Evolutionary conservation across 2,888 invertebrate genomes (phyloP).

Genomic region (Drosophila histrio): DNA sequence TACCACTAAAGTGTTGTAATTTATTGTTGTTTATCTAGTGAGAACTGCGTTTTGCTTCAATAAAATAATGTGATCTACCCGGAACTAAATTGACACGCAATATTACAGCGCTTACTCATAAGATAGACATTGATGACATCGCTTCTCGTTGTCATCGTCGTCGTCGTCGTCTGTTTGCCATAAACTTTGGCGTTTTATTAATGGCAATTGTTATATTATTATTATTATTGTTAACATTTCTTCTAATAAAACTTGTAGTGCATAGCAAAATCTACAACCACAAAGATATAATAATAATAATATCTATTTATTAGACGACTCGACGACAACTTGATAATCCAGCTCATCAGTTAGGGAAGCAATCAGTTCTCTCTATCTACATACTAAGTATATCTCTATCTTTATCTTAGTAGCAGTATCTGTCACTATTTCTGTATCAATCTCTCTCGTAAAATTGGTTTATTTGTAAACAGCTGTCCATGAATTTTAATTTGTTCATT

Average conservation of each 20-base stretch:
- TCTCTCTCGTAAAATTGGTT: neutral
- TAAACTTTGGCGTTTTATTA: conserved; percentile 61
- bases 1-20: neutral
- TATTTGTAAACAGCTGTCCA: conserved; percentile 6
- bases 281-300: conserved; percentile 3
- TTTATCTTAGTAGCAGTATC: neutral
- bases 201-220: conserved; percentile 28
- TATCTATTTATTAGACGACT: conserved; percentile 24
- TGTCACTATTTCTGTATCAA: neutral
- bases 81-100: neutral
- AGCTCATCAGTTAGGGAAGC: conserved; percentile 15
- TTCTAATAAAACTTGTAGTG: conserved; percentile 35
- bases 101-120: neutral
- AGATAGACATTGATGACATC: conserved; percentile 32
- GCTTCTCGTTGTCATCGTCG: conserved; percentile 24
- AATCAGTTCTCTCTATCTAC: neutral
- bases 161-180: conserved; percentile 63
- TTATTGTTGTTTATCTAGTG: neutral
- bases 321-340: conserved; percentile 34
- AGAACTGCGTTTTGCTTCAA: neutral
- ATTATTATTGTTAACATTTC: conserved; percentile 67
- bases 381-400: no score
- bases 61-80: neutral
- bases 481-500: conserved; percentile 1
- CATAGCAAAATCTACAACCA: conserved; percentile 6